Evolutionary conservation across 1,140 invertebrate species (phyloP), one percentile per base, ranked within the genome.

Genomic region (Drosophila athabasca): DNA sequence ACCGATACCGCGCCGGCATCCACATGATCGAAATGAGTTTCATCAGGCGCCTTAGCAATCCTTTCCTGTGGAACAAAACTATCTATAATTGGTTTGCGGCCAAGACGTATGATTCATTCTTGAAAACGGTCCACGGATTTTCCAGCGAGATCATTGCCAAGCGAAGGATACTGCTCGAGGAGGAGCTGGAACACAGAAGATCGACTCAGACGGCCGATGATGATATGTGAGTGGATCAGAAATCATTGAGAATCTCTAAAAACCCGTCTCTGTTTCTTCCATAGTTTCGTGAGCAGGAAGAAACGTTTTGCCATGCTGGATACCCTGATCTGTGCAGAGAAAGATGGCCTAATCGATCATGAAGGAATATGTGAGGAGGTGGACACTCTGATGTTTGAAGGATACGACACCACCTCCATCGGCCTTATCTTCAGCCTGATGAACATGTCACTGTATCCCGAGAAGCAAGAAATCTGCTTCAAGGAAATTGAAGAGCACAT

Each of bases 351-450:
- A 0, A 94, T 94, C 43, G 94, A 93, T 39, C 35, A 39, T 39
- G 35, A 11, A 1, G 35, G 35, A 0, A 39, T 39, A 13, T 39
- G 35, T 11, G 96, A 97, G 81, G 96, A 97, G 93, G 95, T 96
- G 3, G 95, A 96, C 82, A 97, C 96, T 0, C 96, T 96, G 60
- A 95, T 96, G 93, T 96, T 96, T 92, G 95, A 95, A 76, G 94
- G 93, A 1, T 95, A 96, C 76, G 96, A 97, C 78, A 97, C 96
- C 17, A 95, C 95, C 1, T 93, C 94, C 0, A 92, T 94, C 43
- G 93, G 88, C 3, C 76, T 95, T 2, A 93, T 90, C 48, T 96
- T 94, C 91, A 91, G 92, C 0, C 78, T 96, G 4, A 93, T 94
- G 81, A 90, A 94, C 11, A 70, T 96, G 2, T 94, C 94, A 2